Base-by-base conservation (phyloP, 2,797 vertebrate species). In the Melanogrammus aeglefinus region DNA sequence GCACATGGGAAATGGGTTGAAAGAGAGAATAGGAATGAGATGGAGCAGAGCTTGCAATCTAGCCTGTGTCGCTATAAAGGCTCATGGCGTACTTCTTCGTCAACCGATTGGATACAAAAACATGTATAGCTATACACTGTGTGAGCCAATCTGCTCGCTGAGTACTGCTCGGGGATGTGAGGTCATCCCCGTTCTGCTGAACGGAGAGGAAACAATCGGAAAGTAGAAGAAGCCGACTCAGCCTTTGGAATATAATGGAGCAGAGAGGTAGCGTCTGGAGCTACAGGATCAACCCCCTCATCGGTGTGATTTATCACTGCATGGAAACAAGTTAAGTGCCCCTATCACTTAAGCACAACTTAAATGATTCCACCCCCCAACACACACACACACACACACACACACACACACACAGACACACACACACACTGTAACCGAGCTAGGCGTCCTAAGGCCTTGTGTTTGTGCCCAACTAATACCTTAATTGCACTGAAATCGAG, bases 231-330 rank as follows among this genome's bases (percentile, higher is more conserved):
- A 63, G 57, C n/a, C n/a, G 57, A 63, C 57, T 63, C 57, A 63
- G 57, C 57, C 57, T 63, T 63, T 24, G 63, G 63, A 13, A 69
- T 69, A 69, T 69, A 69, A 27, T 69, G 24, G 57, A 69, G 63
- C 63, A 27, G n/a, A 69, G 63, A 69, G 63, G 24, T n/a, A 69
- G 63, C 57, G 24, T 69, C 63, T 27, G 63, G 63, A 27, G 10
- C 63, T 63, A 13, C 4, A 2, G 63, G 76, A 84, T 84, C 16
- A 36, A 83, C 73, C 36, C 38, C 80, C 73, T 77, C 39, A 31
- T 73, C 82, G 2, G 13, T 8, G 73, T 78, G 78, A 84, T 21
- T 1, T 1, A 78, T 85, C 78, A 24, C 79, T 75, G 73, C 74
- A 72, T 76, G 63, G 63, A 27, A 69, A 69, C 63, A 69, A 69